Base-by-base conservation (phyloP, 53 echinoderm and acorn worm species). In the Stichopus horrens region DNA sequence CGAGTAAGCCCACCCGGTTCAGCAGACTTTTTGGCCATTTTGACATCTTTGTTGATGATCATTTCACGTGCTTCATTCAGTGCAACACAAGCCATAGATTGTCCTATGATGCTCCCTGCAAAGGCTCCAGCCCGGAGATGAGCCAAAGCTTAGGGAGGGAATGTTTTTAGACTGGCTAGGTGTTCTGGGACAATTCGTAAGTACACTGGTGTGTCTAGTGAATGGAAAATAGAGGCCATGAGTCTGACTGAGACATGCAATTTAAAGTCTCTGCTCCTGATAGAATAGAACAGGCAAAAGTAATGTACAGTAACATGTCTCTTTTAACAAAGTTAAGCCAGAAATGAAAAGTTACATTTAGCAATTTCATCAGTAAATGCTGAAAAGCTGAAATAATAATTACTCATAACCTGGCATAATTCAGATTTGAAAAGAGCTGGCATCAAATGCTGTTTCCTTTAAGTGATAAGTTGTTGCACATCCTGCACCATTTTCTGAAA, bases 291-390 rank as follows among this genome's bases (percentile, higher is more conserved):
- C 13, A 89, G 83, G 74, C 59, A 20, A 90, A 83, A 53, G 16
- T 66, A 21, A 67, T 67, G 82, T 90, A 90, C 13, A 63, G 9
- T 5, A 90, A 21, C 86, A 85, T 90, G 76, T 90, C 86, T n/a
- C 57, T 71, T 57, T 55, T n/a, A 14, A 90, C 55, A 22, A 90
- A 90, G 21, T 81, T 84, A 18, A 21, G 23, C 90, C 90, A 90
- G 52, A 85, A 74, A 8, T 73, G 58, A 16, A 90, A 57, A 19
- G 85, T 90, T 13, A n/a, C 37, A 37, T 37, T 37, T 37, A 2
- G 37, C 37, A 37, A 37, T 37, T 37, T 37, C 37, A 37, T 37
- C 37, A 37, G 37, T 37, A 37, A 37, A 37, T 0, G 37, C 37
- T 37, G 37, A 37, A 37, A 37, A 37, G 37, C 37, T 37, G 37